These are phyloP conservation scores for Cataglyphis hispanica DNA, from an alignment of 1,140 invertebrate species.

Conservation along the genomic window DNA sequence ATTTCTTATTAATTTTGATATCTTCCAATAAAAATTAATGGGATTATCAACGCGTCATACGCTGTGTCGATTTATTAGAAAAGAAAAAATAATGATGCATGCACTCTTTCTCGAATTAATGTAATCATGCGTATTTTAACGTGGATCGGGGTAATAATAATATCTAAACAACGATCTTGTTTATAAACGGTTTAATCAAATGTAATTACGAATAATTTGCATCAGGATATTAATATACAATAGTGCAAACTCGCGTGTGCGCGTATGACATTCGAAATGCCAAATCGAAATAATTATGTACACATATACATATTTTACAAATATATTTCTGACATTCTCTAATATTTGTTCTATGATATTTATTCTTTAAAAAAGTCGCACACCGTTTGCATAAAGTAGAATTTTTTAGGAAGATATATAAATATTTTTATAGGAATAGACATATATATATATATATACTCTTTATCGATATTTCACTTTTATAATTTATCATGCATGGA, in stretches of 20 bases:
- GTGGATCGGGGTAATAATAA: slow-evolving; percentile 48
- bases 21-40: slow-evolving; percentile 13
- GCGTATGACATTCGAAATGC: background rate
- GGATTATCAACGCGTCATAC: background rate
- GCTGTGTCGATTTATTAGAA: background rate
- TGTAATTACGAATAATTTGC: slow-evolving; percentile 56
- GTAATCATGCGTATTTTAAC: slow-evolving; percentile 42
- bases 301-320: background rate
- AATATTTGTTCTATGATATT: background rate
- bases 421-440: no score
- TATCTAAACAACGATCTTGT: slow-evolving; percentile 49
- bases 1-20: background rate
- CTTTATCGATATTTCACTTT: background rate
- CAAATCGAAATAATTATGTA: slow-evolving; percentile 6
- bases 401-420: background rate
- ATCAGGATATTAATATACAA: slow-evolving; percentile 39
- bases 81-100: slow-evolving; percentile 30
- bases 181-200: slow-evolving; percentile 57
- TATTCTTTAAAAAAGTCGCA: no score
- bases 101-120: slow-evolving; percentile 31
- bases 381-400: background rate
- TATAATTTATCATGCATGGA: background rate
- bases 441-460: background rate
- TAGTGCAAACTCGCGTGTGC: background rate
- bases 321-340: background rate